A percentile compares a stretch with the other conserved stretches of the same genome.
Conservation (phyloP, 2,113 vertebrate species). For the Callipepla californica region DNA sequence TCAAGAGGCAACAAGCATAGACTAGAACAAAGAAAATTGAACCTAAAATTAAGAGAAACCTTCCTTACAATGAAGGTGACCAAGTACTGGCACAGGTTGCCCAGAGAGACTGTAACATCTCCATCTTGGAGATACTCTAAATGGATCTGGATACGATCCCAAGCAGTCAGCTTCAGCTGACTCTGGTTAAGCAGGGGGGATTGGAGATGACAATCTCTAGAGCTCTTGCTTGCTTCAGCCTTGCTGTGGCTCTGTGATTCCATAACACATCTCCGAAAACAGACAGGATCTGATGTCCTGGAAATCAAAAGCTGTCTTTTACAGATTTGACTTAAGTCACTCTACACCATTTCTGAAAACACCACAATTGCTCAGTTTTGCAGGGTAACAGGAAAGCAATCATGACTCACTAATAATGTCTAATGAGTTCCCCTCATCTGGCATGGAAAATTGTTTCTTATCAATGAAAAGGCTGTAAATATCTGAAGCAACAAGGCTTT, state of each 20-base stretch:
- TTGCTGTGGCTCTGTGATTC: neutral
- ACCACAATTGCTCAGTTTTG: neutral
- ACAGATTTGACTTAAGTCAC: neutral
- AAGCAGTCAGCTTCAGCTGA: neutral
- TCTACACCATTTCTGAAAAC: neutral
- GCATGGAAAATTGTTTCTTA: neutral
- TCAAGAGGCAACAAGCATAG: neutral
- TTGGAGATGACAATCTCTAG: neutral
- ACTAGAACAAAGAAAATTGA: neutral
- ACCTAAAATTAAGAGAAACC: neutral
- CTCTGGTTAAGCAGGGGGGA: rapidly evolving
- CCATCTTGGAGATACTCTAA: neutral
- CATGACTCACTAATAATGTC: neutral
- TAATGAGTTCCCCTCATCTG: neutral
- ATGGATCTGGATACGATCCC: neutral
- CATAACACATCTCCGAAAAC: neutral
- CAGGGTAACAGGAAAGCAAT: neutral
- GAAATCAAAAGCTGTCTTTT: constrained; percentile 7
- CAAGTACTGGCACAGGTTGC: neutral
- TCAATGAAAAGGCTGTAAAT: neutral
- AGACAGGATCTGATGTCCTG: neutral
- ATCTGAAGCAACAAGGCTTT: neutral
- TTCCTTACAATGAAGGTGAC: neutral
- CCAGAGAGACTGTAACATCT: neutral
- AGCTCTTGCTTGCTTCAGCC: neutral